Evolutionary conservation across 2,797 vertebrate genomes (phyloP).

Genomic region (Chloroceryle inda): DNA sequence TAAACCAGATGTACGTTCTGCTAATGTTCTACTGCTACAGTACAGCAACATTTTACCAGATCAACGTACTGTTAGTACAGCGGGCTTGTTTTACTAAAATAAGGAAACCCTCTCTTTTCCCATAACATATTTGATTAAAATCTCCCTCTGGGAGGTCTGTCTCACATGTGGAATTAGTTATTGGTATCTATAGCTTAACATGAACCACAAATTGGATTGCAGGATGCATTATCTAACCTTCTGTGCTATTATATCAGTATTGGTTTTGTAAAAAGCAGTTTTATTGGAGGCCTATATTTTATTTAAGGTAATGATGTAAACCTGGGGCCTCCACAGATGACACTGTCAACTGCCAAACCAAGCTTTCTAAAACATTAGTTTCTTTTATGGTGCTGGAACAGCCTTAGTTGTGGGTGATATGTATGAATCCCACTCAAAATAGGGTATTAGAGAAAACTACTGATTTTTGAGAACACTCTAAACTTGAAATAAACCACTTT

Average conservation of each 20-base stretch:
- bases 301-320: constrained; percentile 41
- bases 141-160: background rate
- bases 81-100: background rate
- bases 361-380: background rate
- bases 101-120: constrained; percentile 29
- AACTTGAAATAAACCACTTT: background rate
- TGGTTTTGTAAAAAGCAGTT: constrained; percentile 40
- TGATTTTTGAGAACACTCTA: constrained; percentile 18
- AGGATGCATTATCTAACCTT: constrained; percentile 24
- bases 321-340: background rate
- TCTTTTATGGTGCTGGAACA: background rate
- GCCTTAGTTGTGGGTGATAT: background rate
- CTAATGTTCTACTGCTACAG: background rate
- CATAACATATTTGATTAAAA: constrained; percentile 24
- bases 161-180: constrained; percentile 49
- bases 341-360: constrained; percentile 12
- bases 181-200: constrained; percentile 33
- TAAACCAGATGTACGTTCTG: background rate
- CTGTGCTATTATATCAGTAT: background rate
- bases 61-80: background rate
- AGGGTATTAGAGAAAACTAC: constrained; percentile 1
- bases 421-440: background rate
- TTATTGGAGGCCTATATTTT: constrained; percentile 19
- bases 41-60: background rate
- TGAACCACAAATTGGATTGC: constrained; percentile 31